Evolutionary conservation across 2,888 invertebrate genomes (phyloP).

Genomic region (Leptinotarsa peninsularis): DNA sequence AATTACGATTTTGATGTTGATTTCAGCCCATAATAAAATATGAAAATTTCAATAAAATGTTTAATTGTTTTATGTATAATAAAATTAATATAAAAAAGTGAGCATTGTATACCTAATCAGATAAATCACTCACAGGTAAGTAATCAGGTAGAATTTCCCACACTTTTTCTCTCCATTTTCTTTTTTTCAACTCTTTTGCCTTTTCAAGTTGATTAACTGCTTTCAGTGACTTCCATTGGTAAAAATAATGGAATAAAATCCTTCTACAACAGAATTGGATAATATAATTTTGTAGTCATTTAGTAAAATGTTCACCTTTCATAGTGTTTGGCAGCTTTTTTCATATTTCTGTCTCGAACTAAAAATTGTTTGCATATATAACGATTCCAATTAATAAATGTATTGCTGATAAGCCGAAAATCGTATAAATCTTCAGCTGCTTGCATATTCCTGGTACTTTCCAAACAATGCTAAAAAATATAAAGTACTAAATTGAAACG

Average conservation of each 20-base stretch:
- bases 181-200: conserved; percentile 76
- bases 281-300: not conserved
- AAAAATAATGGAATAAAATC: conserved; percentile 64
- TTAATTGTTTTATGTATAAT: conserved; percentile 1
- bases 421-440: conserved; percentile 81
- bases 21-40: conserved; percentile 60
- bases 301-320: conserved; percentile 63
- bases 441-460: conserved; percentile 71
- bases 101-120: not conserved
- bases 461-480: conserved; percentile 65
- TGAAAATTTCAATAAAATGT: conserved; percentile 1
- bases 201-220: conserved; percentile 74
- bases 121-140: conserved; percentile 65
- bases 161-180: conserved; percentile 78
- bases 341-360: conserved; percentile 49
- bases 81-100: not conserved
- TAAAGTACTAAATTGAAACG: not conserved
- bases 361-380: conserved; percentile 56
- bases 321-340: conserved; percentile 67
- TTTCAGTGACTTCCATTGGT: conserved; percentile 75
- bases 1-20: conserved; percentile 75
- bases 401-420: conserved; percentile 61
- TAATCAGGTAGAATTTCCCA: conserved; percentile 80
- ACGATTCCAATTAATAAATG: conserved; percentile 59
- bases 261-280: conserved; percentile 55